These are phyloP conservation scores for Ganaspis sp. DNA, from an alignment of 1,140 invertebrate species.

Conservation along the genomic window DNA sequence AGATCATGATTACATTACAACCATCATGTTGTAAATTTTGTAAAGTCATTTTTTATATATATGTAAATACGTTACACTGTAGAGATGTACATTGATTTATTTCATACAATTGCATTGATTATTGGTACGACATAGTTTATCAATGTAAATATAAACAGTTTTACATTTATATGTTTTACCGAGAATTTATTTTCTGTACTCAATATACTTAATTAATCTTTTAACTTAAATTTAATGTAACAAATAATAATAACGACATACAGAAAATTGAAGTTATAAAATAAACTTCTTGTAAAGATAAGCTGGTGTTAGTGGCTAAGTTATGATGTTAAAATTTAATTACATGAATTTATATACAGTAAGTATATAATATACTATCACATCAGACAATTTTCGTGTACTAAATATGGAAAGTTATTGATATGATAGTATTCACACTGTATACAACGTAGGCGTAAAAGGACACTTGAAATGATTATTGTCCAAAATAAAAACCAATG, in stretches of 20 bases:
- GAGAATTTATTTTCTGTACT: not conserved
- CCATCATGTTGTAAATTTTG: not conserved
- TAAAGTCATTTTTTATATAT: not conserved
- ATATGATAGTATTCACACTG: no score
- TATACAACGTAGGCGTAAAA: no score
- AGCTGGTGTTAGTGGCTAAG: not conserved
- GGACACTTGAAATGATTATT: no score
- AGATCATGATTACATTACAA: not conserved
- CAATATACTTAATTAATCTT: not conserved
- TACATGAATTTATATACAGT: no score
- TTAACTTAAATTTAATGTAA: not conserved
- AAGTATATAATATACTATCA: no score
- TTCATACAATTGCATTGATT: not conserved
- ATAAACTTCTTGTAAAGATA: not conserved
- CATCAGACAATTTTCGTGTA: no score
- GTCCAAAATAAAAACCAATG: no score
- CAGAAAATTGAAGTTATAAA: not conserved
- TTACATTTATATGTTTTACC: not conserved
- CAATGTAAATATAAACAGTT: not conserved
- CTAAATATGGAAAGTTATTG: no score
- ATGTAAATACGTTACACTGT: constrained; percentile 6
- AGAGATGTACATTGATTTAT: not conserved
- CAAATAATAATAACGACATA: not conserved
- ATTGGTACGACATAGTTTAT: not conserved
- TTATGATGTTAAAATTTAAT: no score